Evolutionary conservation across 92 coral and sea anemone species (phyloP).

Genomic region (Galaxea fascicularis): DNA sequence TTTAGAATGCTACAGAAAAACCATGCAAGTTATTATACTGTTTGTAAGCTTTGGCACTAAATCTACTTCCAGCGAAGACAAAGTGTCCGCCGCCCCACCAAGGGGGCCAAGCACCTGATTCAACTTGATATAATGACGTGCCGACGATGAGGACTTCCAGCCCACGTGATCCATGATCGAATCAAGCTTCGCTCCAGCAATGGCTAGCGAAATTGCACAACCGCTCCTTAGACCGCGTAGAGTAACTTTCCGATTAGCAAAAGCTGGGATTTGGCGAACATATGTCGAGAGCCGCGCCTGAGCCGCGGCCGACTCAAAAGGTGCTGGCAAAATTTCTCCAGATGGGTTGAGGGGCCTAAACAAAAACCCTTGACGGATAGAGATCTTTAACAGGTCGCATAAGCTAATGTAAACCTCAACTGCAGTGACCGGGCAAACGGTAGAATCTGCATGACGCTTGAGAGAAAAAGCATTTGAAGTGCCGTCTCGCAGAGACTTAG

Average conservation of each 20-base stretch:
- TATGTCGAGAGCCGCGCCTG: slow-evolving; percentile 20
- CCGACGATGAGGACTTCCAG: slow-evolving; percentile 30
- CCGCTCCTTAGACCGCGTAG: slow-evolving; percentile 48
- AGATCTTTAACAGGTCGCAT: slow-evolving; percentile 38
- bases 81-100: slow-evolving; percentile 1
- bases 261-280: neutral
- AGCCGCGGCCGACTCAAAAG: slow-evolving; percentile 44
- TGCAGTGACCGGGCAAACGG: slow-evolving; percentile 46
- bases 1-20: neutral
- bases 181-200: slow-evolving; percentile 14
- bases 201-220: slow-evolving; percentile 37
- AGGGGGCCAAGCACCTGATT: neutral
- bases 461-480: slow-evolving; percentile 12
- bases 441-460: slow-evolving; percentile 20
- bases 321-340: slow-evolving; percentile 23
- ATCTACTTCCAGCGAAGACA: neutral
- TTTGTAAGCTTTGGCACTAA: neutral
- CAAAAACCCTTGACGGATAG: slow-evolving; percentile 25
- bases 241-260: slow-evolving; percentile 13
- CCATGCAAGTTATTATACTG: neutral
- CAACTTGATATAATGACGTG: slow-evolving; percentile 31
- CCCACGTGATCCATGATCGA: slow-evolving; percentile 44
- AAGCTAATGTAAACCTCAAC: slow-evolving; percentile 44
- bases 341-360: slow-evolving; percentile 47
- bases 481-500: neutral